Evolutionary conservation across 1,140 invertebrate genomes (phyloP), one percentile per base, ranked within the genome.

Genomic region (Drusus annulatus): DNA sequence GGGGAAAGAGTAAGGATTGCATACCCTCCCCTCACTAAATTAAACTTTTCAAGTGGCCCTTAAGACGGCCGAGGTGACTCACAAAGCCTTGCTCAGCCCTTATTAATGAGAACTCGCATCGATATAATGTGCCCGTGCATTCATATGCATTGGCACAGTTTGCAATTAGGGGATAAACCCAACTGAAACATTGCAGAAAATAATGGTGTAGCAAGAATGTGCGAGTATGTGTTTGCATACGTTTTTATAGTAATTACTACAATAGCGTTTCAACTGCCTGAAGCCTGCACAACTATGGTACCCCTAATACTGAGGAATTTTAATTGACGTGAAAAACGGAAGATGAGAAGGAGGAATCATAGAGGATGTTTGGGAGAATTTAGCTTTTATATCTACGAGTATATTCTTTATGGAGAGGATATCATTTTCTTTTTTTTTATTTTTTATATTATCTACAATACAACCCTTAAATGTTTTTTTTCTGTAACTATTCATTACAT

Each of bases 21-120:
- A 68, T 45, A 25, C 69, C 62, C 62, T 62, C 52, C 65, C 78
- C 69, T 50, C 74, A 23, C 65, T 36, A 79, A 82, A 82, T 82
- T 82, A 82, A 82, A 82, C 81, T 82, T 82, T 82, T 79, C 77
- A 79, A 82, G 68, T 36, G 25, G 75, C 25, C 51, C 45, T 69
- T 15, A 50, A 69, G 65, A 50, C 52, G 51, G 23, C n/a, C 4
- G 51, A 54, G 69, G 23, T 81, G 80, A 81, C 31, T 81, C 80
- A 81, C 45, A 52, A 74, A 52, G 69, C 21, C 19, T n/a, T 17
- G 51, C 21, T 74, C 21, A 50, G 15, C 60, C 58, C 45, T 16
- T 51, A 45, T 13, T 74, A 74, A 74, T 74, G 50, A 74, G 28
- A 74, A 74, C 69, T 28, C 31, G 50, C 69, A 54, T 25, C 69